Base-by-base conservation (phyloP, 2,888 invertebrate species). In the Pollenia angustigena region DNA sequence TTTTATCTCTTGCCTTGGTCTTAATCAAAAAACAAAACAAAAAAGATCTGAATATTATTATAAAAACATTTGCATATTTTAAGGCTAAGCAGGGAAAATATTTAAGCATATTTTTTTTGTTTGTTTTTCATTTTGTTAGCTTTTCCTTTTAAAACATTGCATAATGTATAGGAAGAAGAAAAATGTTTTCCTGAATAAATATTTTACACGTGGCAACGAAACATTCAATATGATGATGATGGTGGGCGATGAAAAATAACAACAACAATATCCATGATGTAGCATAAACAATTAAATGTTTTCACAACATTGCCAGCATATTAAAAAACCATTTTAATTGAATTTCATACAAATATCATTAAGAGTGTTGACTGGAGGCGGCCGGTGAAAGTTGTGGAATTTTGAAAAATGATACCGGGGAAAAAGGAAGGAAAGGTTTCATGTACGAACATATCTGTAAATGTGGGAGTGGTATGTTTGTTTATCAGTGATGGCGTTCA, bases 241-340 rank as follows among this genome's bases (percentile, higher is more conserved):
- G 11, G 40, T 16, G 14, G 14, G 6, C 12, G 6, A 12, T 7
- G 52, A 18, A 44, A 46, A 48, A 50, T 12, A 7, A 11, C 7
- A 11, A 16, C 42, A 62, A 4, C 16, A 58, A 48, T 40, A 58
- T n/a, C 52, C 23, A 40, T 75, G 50, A 44, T 50, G 48, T 66
- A 74, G 66, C 16, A 62, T 54, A 81, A 81, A 78, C 81, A 78
- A 82, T 82, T 69, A 56, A 79, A 74, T 74, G 23, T 82, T 85
- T 82, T 74, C 78, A 74, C 32, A 74, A 54, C 69, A 85, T 82
- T 85, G 48, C 14, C 62, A 64, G 78, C 74, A 32, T 79, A 82
- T 85, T 78, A 56, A 82, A 79, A 75, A 85, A 9, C 18, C 32
- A 74, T 81, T 81, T 81, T 68, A 66, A 66, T 78, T 48, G 68